Conservation (phyloP, 2,797 vertebrate genomes). For the Chromobotia macracanthus region DNA sequence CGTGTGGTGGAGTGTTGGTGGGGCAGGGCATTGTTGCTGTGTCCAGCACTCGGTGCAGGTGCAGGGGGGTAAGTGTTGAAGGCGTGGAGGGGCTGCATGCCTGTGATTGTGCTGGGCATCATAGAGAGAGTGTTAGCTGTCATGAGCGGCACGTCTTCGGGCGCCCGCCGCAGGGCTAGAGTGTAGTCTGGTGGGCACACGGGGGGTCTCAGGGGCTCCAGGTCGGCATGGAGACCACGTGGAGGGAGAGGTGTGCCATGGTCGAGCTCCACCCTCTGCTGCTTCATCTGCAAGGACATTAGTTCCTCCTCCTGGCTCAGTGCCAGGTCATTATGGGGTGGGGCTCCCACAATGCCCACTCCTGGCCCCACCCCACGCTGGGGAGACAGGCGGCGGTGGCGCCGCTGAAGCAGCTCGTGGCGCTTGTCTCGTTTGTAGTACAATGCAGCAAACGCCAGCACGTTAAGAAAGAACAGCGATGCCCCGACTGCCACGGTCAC, state of each 20-base stretch:
- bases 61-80: constrained; percentile 86
- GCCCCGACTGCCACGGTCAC: constrained; percentile 92
- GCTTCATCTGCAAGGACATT: constrained; percentile 91
- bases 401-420: constrained; percentile 86
- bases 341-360: constrained; percentile 73
- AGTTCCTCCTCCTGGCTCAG: constrained; percentile 89
- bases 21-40: constrained; percentile 90
- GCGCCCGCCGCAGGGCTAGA: constrained; percentile 87
- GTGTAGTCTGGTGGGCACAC: constrained; percentile 92
- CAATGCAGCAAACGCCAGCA: constrained; percentile 90
- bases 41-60: constrained; percentile 78
- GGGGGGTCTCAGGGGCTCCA: constrained; percentile 83
- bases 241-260: constrained; percentile 78
- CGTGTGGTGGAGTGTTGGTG: constrained; percentile 95
- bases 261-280: constrained; percentile 80
- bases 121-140: constrained; percentile 87
- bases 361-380: constrained; percentile 76
- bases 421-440: constrained; percentile 94
- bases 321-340: constrained; percentile 85
- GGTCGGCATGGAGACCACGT: constrained; percentile 78
- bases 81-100: no score
- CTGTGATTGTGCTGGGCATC: constrained; percentile 87
- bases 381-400: constrained; percentile 78
- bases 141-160: constrained; percentile 90
- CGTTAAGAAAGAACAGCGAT: constrained; percentile 91